Conservation (phyloP, 2,797 vertebrate species). For the Acropternis orthonyx region DNA sequence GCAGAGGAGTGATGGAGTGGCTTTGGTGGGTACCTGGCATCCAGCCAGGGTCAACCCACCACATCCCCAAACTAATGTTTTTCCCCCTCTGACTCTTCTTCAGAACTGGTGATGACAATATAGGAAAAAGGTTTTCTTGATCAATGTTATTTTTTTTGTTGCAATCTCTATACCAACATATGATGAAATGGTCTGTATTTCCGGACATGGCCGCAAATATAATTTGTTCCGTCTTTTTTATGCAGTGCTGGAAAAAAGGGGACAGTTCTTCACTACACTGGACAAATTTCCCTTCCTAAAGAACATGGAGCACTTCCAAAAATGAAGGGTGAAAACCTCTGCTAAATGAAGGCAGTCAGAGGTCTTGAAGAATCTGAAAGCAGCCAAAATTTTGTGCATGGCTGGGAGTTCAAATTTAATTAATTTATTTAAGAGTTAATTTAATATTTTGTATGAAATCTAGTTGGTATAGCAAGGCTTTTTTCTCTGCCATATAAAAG, state of each 20-base stretch:
- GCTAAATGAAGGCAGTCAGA: not conserved
- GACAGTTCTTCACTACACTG: not conserved
- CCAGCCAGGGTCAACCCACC: not conserved
- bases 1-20: not conserved
- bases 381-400: not conserved
- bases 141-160: not conserved
- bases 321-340: not conserved
- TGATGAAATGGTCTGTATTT: not conserved
- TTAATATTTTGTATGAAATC: not conserved
- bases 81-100: not conserved
- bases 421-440: not conserved
- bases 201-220: not conserved
- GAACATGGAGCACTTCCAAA: not conserved
- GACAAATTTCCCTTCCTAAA: not conserved
- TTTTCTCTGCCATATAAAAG: not conserved
- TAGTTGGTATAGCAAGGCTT: not conserved
- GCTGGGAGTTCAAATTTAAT: not conserved
- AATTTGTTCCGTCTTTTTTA: not conserved
- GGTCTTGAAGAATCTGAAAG: not conserved
- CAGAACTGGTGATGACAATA: not conserved
- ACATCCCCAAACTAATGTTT: not conserved
- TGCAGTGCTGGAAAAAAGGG: not conserved
- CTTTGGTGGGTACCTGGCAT: not conserved
- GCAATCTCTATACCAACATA: not conserved
- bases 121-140: not conserved